Percentiles rank a stretch among this genome's conserved stretches.
These are phyloP conservation scores for Synanthedon formicaeformis DNA, from an alignment of 2,888 invertebrate species.

Conservation along the genomic window DNA sequence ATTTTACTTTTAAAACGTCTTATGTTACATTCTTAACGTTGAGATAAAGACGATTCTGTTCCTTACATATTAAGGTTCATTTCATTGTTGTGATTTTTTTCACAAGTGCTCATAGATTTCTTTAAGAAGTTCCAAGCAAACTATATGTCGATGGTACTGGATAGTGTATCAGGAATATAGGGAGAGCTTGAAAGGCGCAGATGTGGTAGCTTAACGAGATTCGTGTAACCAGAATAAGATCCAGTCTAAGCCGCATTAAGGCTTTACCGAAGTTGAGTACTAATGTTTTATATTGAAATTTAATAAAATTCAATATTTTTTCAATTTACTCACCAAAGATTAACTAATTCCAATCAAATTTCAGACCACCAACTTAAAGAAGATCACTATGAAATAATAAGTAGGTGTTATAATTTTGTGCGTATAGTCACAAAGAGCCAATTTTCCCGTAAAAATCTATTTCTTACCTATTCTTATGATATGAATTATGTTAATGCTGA, in stretches of 20 bases:
- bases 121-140: conserved; percentile 34
- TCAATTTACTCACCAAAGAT: no score
- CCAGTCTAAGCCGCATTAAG: conserved; percentile 7
- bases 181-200: conserved; percentile 38
- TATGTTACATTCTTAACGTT: background rate
- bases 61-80: conserved; percentile 11
- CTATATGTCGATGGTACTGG: conserved; percentile 13
- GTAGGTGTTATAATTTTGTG: no score
- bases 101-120: conserved; percentile 31
- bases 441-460: no score
- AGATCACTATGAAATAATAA: no score
- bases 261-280: background rate
- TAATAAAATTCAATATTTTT: background rate
- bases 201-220: conserved; percentile 52
- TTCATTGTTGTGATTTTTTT: conserved; percentile 12
- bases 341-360: no score
- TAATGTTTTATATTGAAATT: background rate
- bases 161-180: conserved; percentile 31
- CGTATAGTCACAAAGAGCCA: no score
- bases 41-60: background rate
- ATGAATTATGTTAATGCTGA: no score
- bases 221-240: conserved; percentile 25
- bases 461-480: no score
- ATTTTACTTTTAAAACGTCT: conserved; percentile 11
- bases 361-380: no score